Conservation (phyloP, 2,888 invertebrate genomes). For the Stenodera caucasica region DNA sequence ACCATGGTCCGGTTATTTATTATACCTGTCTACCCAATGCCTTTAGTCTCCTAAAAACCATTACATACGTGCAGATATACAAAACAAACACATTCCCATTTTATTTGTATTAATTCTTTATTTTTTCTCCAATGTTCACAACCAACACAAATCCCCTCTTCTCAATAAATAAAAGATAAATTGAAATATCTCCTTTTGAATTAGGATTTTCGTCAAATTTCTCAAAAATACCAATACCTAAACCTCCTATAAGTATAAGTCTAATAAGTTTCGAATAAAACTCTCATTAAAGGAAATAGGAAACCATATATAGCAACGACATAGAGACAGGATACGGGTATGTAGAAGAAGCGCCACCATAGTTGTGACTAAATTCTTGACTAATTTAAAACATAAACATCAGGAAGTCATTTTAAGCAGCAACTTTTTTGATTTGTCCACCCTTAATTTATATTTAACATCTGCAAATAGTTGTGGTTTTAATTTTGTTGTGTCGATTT, state of each 20-base stretch:
- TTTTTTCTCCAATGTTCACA: neutral
- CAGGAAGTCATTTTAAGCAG: slow-evolving; percentile 25
- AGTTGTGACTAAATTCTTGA: slow-evolving; percentile 22
- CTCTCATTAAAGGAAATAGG: neutral
- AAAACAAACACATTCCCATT: slow-evolving; percentile 7
- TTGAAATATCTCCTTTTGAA: too few relatives aligned
- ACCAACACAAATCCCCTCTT: slow-evolving; percentile 1
- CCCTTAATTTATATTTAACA: too few relatives aligned
- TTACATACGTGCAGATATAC: slow-evolving; percentile 39
- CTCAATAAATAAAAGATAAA: too few relatives aligned
- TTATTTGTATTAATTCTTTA: slow-evolving; percentile 27
- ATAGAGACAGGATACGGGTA: slow-evolving; percentile 1
- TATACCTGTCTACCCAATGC: slow-evolving; percentile 40
- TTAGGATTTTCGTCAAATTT: too few relatives aligned
- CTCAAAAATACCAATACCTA: neutral
- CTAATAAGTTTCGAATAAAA: slow-evolving; percentile 3
- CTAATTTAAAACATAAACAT: slow-evolving; percentile 34
- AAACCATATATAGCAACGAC: neutral
- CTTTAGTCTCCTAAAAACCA: slow-evolving; percentile 22
- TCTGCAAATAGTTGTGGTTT: slow-evolving; percentile 6
- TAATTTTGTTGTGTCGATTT: neutral
- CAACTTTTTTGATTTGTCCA: too few relatives aligned
- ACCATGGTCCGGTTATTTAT: slow-evolving; percentile 50
- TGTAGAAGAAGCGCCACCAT: neutral
- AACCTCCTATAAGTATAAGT: neutral